phyloP scores from a whole-genome alignment of 2,797 vertebrate species.

The Meda fulgida region DNA sequence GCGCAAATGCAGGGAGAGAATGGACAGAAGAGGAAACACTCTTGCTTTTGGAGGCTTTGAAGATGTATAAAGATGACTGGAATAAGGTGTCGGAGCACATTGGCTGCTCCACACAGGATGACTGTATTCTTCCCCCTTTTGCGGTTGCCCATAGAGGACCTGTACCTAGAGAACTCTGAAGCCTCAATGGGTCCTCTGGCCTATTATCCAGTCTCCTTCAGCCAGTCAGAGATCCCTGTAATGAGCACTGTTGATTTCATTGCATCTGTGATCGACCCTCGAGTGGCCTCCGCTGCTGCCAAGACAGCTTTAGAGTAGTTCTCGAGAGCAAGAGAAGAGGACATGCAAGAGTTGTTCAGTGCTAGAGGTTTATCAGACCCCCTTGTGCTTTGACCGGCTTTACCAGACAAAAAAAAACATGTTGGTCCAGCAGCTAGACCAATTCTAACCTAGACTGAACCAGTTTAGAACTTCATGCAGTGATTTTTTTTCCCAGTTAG shows the following conservation, averaged over 20 bases:
- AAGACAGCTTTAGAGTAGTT: slow-evolving; percentile 97
- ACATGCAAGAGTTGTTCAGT: slow-evolving; percentile 81
- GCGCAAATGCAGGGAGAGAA: slow-evolving; percentile 91
- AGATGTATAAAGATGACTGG: slow-evolving; percentile 99
- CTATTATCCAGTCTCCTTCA: slow-evolving; percentile 94
- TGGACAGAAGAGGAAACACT: slow-evolving; percentile 98
- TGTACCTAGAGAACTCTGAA: slow-evolving; percentile 92
- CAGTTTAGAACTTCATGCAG: background rate
- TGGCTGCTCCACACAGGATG: slow-evolving; percentile 94
- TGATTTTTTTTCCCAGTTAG: background rate
- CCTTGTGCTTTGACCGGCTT: background rate
- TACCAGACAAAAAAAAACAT: background rate
- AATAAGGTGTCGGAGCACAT: slow-evolving; percentile 98
- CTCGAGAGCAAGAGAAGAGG: slow-evolving; percentile 89
- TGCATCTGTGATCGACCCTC: slow-evolving; percentile 93
- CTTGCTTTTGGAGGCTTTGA: slow-evolving; percentile 91
- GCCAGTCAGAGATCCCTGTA: slow-evolving; percentile 95
- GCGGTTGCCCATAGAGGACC: slow-evolving; percentile 93
- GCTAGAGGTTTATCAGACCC: slow-evolving; percentile 47
- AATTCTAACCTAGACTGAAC: background rate
- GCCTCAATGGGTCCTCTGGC: slow-evolving; percentile 93
- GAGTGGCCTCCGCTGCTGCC: slow-evolving; percentile 92
- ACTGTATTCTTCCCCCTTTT: slow-evolving; percentile 97
- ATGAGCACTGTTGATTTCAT: slow-evolving; percentile 98
- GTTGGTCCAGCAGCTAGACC: background rate